Conservation (phyloP, 2,888 invertebrate genomes). For the Philereme vetulata region DNA sequence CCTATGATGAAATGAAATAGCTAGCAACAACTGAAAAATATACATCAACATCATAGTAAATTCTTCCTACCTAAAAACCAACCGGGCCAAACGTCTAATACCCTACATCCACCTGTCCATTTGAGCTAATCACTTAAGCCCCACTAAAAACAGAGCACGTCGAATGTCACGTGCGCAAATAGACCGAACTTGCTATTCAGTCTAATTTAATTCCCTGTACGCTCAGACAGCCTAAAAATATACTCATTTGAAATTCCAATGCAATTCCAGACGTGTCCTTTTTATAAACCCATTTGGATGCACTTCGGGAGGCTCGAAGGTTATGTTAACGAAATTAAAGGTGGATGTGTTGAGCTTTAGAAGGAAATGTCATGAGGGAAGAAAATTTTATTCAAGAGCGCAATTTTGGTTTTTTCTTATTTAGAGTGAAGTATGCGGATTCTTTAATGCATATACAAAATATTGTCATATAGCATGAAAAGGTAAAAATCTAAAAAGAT, state of each 20-base stretch:
- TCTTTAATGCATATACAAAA: too few species aligned
- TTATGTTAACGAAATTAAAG: constrained; percentile 51
- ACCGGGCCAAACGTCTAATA: neutral
- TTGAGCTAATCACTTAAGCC: constrained; percentile 19
- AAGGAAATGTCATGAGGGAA: constrained; percentile 14
- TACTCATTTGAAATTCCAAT: constrained; percentile 79
- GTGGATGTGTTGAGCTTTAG: constrained; percentile 26
- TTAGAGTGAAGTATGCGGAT: neutral
- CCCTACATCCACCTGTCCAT: constrained; percentile 21
- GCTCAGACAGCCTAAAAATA: constrained; percentile 75
- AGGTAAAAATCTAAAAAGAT: too few species aligned
- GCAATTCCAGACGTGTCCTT: constrained; percentile 69
- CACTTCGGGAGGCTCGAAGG: constrained; percentile 51
- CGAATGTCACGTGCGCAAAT: constrained; percentile 56
- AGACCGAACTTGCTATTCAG: constrained; percentile 57
- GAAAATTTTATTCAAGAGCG: constrained; percentile 18
- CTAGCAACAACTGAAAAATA: too few species aligned
- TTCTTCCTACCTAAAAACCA: neutral
- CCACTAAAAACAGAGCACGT: constrained; percentile 14
- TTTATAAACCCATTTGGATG: constrained; percentile 71
- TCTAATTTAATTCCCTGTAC: constrained; percentile 73
- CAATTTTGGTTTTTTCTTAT: constrained; percentile 2
- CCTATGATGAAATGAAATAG: too few species aligned
- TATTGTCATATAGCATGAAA: too few species aligned
- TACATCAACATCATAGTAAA: neutral